These are phyloP conservation scores for Chironomus striatipennis DNA, from an alignment of 1,140 invertebrate species.

Conservation along the genomic window DNA sequence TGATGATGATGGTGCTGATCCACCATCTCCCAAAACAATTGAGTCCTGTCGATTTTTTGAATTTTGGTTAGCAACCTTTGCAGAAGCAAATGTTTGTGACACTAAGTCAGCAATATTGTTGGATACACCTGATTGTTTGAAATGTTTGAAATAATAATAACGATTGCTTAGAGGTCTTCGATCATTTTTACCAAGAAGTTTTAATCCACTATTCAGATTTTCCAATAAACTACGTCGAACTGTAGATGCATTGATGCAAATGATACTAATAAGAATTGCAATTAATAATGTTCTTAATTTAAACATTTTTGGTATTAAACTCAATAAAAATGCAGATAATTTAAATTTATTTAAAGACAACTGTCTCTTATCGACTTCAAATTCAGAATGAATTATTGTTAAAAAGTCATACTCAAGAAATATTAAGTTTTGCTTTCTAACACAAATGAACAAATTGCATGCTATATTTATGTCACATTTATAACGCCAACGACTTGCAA, in stretches of 20 bases:
- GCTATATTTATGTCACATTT: too few relatives aligned
- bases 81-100: neutral
- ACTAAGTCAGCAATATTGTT: neutral
- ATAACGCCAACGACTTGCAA: too few relatives aligned
- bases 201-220: neutral
- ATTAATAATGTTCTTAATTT: too few relatives aligned
- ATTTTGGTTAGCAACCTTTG: neutral
- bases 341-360: too few relatives aligned
- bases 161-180: neutral
- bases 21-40: neutral
- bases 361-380: too few relatives aligned
- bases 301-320: too few relatives aligned
- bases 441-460: too few relatives aligned
- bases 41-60: neutral
- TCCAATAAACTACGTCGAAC: neutral
- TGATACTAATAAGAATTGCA: too few relatives aligned
- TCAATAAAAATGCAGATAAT: too few relatives aligned
- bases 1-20: neutral
- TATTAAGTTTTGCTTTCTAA: too few relatives aligned
- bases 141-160: neutral
- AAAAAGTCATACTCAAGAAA: too few relatives aligned
- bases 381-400: too few relatives aligned
- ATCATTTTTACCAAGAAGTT: neutral
- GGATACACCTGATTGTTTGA: neutral
- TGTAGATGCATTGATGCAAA: neutral